Conservation (phyloP, 1,140 invertebrate species). For the Pseudomyrmex gracilis region DNA sequence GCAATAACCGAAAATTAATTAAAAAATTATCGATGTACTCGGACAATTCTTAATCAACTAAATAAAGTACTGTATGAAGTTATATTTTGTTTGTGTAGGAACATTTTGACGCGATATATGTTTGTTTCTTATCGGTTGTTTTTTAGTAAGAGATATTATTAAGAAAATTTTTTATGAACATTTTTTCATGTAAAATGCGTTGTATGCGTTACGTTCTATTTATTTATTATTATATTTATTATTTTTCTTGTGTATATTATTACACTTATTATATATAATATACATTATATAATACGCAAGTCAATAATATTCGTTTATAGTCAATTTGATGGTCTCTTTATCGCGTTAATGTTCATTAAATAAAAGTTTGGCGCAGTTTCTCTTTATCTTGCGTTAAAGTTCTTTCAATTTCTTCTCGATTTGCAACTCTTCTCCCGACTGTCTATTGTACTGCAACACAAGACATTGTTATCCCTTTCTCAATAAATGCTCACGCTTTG, state of each 20-base stretch:
- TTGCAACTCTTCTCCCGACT: slow-evolving; percentile 22
- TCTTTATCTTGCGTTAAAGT: background rate
- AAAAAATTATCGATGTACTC: too few relatives aligned
- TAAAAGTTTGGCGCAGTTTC: slow-evolving; percentile 15
- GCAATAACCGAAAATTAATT: too few relatives aligned
- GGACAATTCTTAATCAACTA: too few relatives aligned
- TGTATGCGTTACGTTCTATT: too few relatives aligned
- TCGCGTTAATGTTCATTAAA: slow-evolving; percentile 3
- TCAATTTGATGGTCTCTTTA: background rate
- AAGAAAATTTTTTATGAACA: too few relatives aligned
- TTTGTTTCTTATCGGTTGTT: too few relatives aligned
- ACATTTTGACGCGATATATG: too few relatives aligned
- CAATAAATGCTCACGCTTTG: background rate
- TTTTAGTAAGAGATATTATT: too few relatives aligned
- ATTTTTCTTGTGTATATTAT: background rate
- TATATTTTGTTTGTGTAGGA: too few relatives aligned
- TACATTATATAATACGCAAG: background rate
- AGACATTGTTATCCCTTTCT: slow-evolving; percentile 24
- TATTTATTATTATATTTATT: too few relatives aligned
- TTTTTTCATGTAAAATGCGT: too few relatives aligned
- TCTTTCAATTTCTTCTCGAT: slow-evolving; percentile 46
- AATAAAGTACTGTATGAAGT: too few relatives aligned
- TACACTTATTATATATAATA: background rate
- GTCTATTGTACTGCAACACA: slow-evolving; percentile 1
- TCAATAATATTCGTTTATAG: slow-evolving; percentile 4